Evolutionary conservation across 2,888 invertebrate genomes (phyloP).

Genomic region (Tetrapedia diversipes): DNA sequence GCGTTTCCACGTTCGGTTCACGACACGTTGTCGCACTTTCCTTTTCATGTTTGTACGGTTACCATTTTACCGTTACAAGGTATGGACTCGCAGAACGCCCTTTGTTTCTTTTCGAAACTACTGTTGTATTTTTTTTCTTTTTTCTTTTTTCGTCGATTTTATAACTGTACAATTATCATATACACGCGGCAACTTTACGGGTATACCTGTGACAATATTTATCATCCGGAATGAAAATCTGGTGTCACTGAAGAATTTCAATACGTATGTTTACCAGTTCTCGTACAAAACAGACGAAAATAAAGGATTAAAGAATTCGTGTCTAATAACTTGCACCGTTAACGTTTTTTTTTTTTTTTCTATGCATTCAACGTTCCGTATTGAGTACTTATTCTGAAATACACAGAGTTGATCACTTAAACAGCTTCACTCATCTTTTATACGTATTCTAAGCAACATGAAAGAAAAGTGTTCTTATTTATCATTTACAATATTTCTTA

Average conservation of each 20-base stretch:
- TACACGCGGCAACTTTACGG: neutral
- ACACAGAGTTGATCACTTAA: no score
- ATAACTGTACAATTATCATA: neutral
- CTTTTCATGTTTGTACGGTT: neutral
- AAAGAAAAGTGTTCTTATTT: no score
- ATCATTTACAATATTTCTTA: no score
- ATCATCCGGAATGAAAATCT: neutral
- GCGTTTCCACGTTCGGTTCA: slow-evolving; percentile 5
- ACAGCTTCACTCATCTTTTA: no score
- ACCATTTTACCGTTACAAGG: neutral
- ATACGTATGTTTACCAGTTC: neutral
- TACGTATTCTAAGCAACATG: no score
- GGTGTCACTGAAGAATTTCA: neutral
- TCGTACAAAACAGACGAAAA: neutral
- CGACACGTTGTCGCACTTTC: neutral
- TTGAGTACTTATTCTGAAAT: slow-evolving; percentile 4
- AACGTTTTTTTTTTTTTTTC: neutral
- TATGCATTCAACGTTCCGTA: neutral
- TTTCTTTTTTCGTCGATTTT: neutral
- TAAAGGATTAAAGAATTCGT: neutral
- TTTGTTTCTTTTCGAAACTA: neutral
- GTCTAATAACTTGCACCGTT: no score
- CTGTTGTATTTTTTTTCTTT: no score
- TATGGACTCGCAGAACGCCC: neutral
- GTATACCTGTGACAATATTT: neutral